Evolutionary conservation across 2,113 vertebrate species (phyloP).

Genomic region (Scortum barcoo): DNA sequence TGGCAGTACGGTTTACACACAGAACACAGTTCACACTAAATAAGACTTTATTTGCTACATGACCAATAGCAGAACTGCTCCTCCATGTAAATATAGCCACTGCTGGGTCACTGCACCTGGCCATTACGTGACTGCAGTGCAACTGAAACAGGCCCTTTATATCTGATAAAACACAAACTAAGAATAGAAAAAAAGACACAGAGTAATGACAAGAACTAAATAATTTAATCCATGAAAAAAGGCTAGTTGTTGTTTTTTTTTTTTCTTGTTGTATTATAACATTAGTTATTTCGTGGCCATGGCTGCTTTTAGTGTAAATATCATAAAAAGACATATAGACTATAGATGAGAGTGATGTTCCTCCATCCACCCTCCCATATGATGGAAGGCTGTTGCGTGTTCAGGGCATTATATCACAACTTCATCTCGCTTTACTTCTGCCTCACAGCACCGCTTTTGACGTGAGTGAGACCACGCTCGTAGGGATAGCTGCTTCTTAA

Average conservation of each 20-base stretch:
- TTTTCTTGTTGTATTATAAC: neutral
- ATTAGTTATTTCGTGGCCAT: neutral
- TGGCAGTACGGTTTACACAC: too few species aligned
- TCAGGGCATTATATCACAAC: conserved; percentile 28
- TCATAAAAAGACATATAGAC: neutral
- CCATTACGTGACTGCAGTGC: conserved; percentile 45
- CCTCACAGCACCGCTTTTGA: conserved; percentile 55
- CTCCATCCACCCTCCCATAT: neutral
- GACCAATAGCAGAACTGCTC: neutral
- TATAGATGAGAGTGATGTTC: conserved; percentile 3
- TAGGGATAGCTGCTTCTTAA: conserved; percentile 23
- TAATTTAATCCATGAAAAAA: conserved; percentile 48
- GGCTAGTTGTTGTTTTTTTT: conserved; percentile 4
- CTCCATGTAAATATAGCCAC: conserved; percentile 39
- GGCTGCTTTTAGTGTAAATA: conserved; percentile 11
- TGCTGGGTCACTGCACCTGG: conserved; percentile 45
- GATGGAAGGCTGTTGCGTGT: conserved; percentile 19
- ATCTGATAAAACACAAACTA: conserved; percentile 31
- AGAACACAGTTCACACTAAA: conserved; percentile 1
- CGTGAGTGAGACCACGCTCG: conserved; percentile 9
- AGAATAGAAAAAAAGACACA: conserved; percentile 42
- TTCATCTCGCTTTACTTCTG: conserved; percentile 37
- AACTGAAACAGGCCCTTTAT: conserved; percentile 6
- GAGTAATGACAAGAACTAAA: conserved; percentile 52
- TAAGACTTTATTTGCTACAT: conserved; percentile 20